Percentiles rank a stretch among this genome's conserved stretches.
These are phyloP conservation scores for Andinoacara biseriatus DNA, from an alignment of 2,113 vertebrate genomes.

Conservation along the genomic window DNA sequence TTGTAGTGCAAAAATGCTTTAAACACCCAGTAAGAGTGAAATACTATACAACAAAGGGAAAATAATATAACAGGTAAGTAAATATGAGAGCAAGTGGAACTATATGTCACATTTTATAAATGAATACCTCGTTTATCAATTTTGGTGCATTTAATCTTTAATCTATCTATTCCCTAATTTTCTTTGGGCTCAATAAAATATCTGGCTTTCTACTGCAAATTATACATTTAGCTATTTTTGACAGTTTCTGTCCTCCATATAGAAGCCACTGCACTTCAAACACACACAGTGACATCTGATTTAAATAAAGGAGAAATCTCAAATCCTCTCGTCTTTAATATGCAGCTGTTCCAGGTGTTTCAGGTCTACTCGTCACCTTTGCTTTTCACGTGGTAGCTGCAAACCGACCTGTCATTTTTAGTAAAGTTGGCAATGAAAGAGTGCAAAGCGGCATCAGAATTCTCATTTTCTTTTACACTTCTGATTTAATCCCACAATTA, in stretches of 20 bases:
- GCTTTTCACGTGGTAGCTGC: conserved; percentile 3
- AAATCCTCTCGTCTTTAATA: background rate
- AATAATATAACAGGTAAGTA: background rate
- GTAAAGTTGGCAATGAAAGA: background rate
- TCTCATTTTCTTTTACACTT: background rate
- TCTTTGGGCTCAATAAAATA: too few relatives aligned
- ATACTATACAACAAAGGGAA: background rate
- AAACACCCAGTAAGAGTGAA: background rate
- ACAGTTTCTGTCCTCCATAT: background rate
- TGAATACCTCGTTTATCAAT: background rate
- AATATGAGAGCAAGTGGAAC: too few relatives aligned
- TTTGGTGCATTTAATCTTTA: background rate
- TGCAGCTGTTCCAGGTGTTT: conserved; percentile 6
- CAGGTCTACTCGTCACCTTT: background rate
- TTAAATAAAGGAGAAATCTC: background rate
- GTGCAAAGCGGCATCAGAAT: background rate
- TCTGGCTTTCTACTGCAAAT: background rate
- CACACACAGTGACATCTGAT: background rate
- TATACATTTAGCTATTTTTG: background rate
- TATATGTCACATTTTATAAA: too few relatives aligned
- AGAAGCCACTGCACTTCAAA: background rate
- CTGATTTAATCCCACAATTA: background rate
- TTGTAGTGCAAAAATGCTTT: background rate
- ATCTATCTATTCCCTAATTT: too few relatives aligned
- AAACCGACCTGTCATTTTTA: conserved; percentile 1